These are phyloP conservation scores for Agelas oroides DNA, from an alignment of 37 sponge, comb jelly and placozoan genomes.

Conservation along the genomic window DNA sequence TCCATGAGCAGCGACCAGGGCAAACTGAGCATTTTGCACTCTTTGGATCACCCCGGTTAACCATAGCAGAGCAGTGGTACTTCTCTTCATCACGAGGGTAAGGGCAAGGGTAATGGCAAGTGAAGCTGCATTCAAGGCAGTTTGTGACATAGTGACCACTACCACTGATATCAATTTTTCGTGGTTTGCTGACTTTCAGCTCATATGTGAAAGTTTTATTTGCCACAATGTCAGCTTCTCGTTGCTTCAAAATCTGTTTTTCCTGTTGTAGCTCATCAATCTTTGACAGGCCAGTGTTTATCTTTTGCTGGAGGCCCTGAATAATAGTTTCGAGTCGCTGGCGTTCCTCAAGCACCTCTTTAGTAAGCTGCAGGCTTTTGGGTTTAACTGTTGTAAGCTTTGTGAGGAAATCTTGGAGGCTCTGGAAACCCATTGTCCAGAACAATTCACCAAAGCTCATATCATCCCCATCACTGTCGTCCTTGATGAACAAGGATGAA, in stretches of 20 bases:
- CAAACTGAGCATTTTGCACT: slow-evolving; percentile 61
- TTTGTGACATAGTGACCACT: slow-evolving; percentile 68
- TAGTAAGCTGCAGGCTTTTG: slow-evolving; percentile 64
- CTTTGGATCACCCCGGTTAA: not conserved
- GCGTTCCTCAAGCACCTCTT: slow-evolving; percentile 67
- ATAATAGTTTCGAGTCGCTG: slow-evolving; percentile 60
- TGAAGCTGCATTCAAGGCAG: slow-evolving; percentile 74
- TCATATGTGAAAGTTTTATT: slow-evolving; percentile 75
- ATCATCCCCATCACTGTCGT: not conserved
- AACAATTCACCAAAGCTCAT: slow-evolving; percentile 55
- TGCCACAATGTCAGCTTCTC: slow-evolving; percentile 47
- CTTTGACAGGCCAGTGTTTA: slow-evolving; percentile 40
- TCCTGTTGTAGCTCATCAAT: slow-evolving; percentile 62
- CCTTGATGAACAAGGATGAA: slow-evolving; percentile 54
- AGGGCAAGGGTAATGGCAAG: slow-evolving; percentile 73
- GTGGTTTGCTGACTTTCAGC: slow-evolving; percentile 40
- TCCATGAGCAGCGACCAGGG: slow-evolving; percentile 67
- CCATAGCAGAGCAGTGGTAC: slow-evolving; percentile 73
- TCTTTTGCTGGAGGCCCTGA: slow-evolving; percentile 51
- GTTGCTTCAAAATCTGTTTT: slow-evolving; percentile 38
- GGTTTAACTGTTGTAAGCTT: slow-evolving; percentile 6
- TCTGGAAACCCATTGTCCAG: slow-evolving; percentile 77
- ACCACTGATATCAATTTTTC: slow-evolving; percentile 39
- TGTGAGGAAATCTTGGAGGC: slow-evolving; percentile 60
- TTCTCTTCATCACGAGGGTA: slow-evolving; percentile 62